Percentiles rank a stretch among this genome's conserved stretches.
phyloP scores from a whole-genome alignment of 2,797 vertebrate genomes.

The Rousettus madagascariensis region DNA sequence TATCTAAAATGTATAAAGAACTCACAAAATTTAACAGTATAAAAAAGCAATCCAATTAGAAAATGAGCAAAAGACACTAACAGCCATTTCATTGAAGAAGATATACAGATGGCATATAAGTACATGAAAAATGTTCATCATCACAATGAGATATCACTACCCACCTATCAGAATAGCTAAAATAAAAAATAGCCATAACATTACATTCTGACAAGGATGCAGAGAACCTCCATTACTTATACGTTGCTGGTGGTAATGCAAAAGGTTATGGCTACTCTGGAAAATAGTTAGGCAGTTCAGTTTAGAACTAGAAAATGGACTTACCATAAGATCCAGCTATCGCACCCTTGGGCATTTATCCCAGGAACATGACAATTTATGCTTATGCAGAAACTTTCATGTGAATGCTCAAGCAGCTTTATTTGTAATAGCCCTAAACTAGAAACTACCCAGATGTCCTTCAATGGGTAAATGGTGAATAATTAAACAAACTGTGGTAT shows the following conservation, averaged over 20 bases:
- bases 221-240: neutral
- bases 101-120: neutral
- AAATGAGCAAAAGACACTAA: neutral
- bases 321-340: neutral
- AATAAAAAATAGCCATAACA: neutral
- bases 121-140: neutral
- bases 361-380: neutral
- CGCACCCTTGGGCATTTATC: neutral
- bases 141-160: neutral
- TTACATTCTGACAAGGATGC: neutral
- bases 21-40: neutral
- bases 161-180: neutral
- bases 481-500: neutral
- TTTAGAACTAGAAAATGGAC: neutral
- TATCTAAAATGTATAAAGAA: constrained; percentile 19
- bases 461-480: neutral
- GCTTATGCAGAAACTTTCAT: neutral
- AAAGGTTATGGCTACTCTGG: neutral
- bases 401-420: neutral
- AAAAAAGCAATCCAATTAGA: neutral
- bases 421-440: neutral
- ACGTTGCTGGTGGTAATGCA: neutral
- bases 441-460: neutral
- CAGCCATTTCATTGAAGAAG: neutral
- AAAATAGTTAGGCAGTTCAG: neutral